Conservation (phyloP, 1,140 invertebrate genomes). For the Campoletis sonorensis region DNA sequence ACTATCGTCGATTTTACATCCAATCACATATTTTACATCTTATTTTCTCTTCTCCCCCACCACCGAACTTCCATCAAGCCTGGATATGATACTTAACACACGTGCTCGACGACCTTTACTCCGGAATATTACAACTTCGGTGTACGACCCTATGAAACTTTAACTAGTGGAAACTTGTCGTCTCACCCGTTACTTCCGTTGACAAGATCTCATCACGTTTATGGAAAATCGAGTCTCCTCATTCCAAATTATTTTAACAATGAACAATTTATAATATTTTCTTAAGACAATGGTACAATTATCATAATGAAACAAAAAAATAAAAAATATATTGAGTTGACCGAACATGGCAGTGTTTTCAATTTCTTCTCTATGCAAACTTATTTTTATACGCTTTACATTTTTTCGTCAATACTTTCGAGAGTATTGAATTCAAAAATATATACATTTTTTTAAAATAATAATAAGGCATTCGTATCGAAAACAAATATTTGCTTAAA, state of each 20-base stretch:
- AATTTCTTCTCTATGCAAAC: not conserved
- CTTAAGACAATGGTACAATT: slow-evolving; percentile 35
- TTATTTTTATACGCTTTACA: too few species aligned
- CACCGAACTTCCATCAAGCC: slow-evolving; percentile 7
- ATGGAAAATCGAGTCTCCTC: slow-evolving; percentile 59
- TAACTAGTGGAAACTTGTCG: slow-evolving; percentile 53
- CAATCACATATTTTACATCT: not conserved
- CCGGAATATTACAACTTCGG: slow-evolving; percentile 35
- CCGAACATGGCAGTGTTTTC: not conserved
- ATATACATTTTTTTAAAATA: too few species aligned
- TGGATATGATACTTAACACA: slow-evolving; percentile 39
- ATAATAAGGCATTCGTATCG: too few species aligned
- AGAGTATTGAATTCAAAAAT: too few species aligned
- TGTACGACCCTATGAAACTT: slow-evolving; percentile 52
- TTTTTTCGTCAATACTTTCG: too few species aligned
- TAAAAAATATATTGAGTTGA: slow-evolving; percentile 37
- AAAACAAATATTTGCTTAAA: too few species aligned
- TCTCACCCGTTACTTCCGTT: slow-evolving; percentile 1
- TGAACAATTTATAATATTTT: slow-evolving; percentile 35
- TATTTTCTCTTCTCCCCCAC: slow-evolving; percentile 25
- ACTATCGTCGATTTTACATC: slow-evolving; percentile 40
- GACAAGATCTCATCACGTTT: slow-evolving; percentile 34
- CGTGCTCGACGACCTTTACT: slow-evolving; percentile 10
- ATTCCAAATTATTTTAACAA: slow-evolving; percentile 64
- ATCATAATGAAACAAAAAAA: not conserved